A percentile compares a stretch with the other conserved stretches of the same genome.
phyloP scores from a whole-genome alignment of 2,113 vertebrate genomes.

The Pheucticus melanocephalus region DNA sequence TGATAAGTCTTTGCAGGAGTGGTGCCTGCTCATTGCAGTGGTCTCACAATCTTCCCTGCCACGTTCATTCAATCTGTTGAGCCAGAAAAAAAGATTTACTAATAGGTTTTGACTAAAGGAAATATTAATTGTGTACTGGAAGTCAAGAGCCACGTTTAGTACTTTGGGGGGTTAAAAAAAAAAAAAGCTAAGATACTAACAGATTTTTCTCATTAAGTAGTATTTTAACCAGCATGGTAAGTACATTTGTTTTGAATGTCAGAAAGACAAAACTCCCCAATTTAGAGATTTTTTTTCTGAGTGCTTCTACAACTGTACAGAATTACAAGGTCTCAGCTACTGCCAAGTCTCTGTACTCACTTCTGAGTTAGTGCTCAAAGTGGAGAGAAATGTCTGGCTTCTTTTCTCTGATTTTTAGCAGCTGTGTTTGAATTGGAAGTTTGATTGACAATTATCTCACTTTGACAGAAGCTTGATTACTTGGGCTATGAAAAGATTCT shows the following conservation, averaged over 20 bases:
- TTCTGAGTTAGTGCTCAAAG: neutral
- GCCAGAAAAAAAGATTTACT: neutral
- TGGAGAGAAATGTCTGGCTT: neutral
- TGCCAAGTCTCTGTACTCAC: neutral
- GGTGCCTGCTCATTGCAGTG: neutral
- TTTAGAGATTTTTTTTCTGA: neutral
- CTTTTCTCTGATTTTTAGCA: neutral
- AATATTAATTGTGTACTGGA: neutral
- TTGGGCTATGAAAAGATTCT: neutral
- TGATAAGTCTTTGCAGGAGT: neutral
- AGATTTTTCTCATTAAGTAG: neutral
- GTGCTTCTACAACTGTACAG: neutral
- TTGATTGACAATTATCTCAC: slow-evolving; percentile 17
- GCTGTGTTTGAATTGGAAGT: neutral
- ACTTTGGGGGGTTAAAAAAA: neutral
- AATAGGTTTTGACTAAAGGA: neutral
- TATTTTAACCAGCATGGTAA: neutral
- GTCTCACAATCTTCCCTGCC: neutral
- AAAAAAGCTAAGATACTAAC: neutral
- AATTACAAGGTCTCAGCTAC: neutral
- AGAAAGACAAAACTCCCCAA: neutral
- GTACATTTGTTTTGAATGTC: neutral
- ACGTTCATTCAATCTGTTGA: neutral
- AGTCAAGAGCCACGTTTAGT: neutral
- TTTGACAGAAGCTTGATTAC: slow-evolving; percentile 24